Conservation (phyloP, 2,888 invertebrate species). For the Cryptophagus acutangulus region DNA sequence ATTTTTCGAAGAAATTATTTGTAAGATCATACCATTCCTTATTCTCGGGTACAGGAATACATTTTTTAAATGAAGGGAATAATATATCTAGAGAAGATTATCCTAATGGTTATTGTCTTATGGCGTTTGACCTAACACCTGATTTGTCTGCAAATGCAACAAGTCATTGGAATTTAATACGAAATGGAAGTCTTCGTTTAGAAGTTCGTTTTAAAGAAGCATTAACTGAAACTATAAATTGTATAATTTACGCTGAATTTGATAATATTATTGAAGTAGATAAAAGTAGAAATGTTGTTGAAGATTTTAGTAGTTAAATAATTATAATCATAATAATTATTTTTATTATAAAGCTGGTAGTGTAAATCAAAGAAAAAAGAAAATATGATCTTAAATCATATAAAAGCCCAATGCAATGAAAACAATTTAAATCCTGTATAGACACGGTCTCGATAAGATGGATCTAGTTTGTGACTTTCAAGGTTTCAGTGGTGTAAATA, state of each 20-base stretch:
- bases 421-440: too few relatives aligned
- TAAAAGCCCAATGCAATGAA: too few relatives aligned
- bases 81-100: background rate
- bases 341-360: too few relatives aligned
- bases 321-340: slow-evolving; percentile 1
- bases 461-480: background rate
- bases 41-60: slow-evolving; percentile 21
- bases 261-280: too few relatives aligned
- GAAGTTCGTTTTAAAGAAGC: slow-evolving; percentile 2
- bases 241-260: too few relatives aligned
- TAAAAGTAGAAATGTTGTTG: too few relatives aligned
- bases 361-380: too few relatives aligned
- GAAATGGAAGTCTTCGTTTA: background rate
- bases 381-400: too few relatives aligned
- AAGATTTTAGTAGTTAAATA: slow-evolving; percentile 17
- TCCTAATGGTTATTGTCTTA: background rate
- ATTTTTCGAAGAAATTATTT: slow-evolving; percentile 11
- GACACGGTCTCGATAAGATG: slow-evolving; percentile 1
- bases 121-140: too few relatives aligned
- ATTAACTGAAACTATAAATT: too few relatives aligned
- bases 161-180: too few relatives aligned
- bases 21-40: slow-evolving; percentile 30
- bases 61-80: slow-evolving; percentile 1
- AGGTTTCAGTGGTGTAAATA: background rate
- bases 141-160: too few relatives aligned